Conservation (phyloP, 2,797 vertebrate species). For the Trachurus trachurus region DNA sequence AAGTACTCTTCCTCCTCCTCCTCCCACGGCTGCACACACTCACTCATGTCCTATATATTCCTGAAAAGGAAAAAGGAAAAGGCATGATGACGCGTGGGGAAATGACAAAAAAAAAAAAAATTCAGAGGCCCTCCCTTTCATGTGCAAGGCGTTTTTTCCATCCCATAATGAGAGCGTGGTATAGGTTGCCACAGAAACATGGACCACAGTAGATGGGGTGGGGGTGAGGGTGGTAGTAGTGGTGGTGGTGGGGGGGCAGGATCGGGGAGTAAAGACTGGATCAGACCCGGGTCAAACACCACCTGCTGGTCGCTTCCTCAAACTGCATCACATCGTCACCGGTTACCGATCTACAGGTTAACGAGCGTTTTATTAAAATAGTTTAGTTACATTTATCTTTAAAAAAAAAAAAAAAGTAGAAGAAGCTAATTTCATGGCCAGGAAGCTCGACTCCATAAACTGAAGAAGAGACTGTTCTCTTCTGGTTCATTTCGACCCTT, state of each 20-base stretch:
- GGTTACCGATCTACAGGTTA: no score
- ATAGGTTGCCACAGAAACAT: slow-evolving; percentile 30
- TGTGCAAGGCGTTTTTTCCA: slow-evolving; percentile 36
- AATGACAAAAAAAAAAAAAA: slow-evolving; percentile 11
- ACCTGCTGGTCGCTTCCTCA: neutral
- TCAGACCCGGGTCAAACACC: neutral
- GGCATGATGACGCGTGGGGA: slow-evolving; percentile 19
- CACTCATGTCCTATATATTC: slow-evolving; percentile 12
- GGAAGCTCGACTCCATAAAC: no score
- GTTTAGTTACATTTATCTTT: neutral
- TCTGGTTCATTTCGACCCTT: no score
- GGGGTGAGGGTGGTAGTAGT: neutral
- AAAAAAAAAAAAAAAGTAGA: no score
- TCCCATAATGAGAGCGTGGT: slow-evolving; percentile 28
- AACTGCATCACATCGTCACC: no score
- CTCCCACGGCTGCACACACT: slow-evolving; percentile 35
- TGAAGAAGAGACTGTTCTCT: no score
- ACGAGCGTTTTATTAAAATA: neutral
- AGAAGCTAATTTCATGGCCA: no score
- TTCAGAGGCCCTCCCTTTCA: slow-evolving; percentile 49
- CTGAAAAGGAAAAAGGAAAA: slow-evolving; percentile 22
- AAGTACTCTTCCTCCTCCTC: no score
- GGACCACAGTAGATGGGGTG: neutral
- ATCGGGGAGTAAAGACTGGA: neutral
- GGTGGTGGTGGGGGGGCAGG: neutral